Conservation (phyloP, 2,888 invertebrate genomes). For the Tubiluchus corallicola region DNA sequence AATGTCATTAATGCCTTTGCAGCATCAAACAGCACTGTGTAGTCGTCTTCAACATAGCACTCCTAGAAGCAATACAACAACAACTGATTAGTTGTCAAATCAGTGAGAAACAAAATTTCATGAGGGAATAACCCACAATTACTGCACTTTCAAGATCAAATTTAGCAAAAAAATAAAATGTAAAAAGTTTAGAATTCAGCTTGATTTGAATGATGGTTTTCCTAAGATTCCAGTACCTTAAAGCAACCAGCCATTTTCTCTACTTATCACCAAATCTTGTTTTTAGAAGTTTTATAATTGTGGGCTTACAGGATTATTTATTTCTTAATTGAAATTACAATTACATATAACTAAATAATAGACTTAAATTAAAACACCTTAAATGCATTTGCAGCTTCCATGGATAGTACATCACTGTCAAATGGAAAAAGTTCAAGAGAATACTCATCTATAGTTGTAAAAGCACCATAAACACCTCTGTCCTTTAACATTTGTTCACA, state of each 20-base stretch:
- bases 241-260: no score
- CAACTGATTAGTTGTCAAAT: no score
- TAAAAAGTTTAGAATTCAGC: neutral
- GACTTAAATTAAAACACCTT: constrained; percentile 16
- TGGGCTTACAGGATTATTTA: no score
- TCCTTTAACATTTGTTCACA: constrained; percentile 67
- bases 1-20: constrained; percentile 67
- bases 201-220: no score
- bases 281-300: no score
- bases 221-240: no score
- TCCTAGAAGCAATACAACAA: constrained; percentile 61
- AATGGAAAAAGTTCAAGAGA: constrained; percentile 72
- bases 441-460: constrained; percentile 60
- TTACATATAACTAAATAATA: neutral
- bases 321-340: no score
- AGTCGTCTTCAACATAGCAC: constrained; percentile 69
- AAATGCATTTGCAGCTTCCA: constrained; percentile 57
- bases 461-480: constrained; percentile 55
- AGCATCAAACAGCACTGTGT: constrained; percentile 63
- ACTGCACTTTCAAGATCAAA: neutral
- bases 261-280: no score
- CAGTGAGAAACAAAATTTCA: constrained; percentile 9
- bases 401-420: constrained; percentile 75
- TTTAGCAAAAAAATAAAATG: neutral
- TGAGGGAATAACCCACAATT: neutral